These are phyloP conservation scores for Hydropsyche tenuis DNA, from an alignment of 1,140 invertebrate genomes.

Conservation along the genomic window DNA sequence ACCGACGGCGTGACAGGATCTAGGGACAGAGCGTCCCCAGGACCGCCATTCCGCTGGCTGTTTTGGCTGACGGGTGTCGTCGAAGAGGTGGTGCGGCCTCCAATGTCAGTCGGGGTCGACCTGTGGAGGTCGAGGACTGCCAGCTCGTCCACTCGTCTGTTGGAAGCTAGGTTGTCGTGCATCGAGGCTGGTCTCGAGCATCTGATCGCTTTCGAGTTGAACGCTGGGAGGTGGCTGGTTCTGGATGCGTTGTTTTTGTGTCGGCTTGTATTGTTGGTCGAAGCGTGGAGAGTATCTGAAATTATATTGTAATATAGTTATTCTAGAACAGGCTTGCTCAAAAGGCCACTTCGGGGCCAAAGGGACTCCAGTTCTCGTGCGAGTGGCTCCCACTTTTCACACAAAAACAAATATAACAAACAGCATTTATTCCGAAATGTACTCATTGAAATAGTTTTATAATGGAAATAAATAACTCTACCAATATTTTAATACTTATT, in stretches of 20 bases:
- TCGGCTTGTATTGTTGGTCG: not conserved
- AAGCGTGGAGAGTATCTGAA: not conserved
- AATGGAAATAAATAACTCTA: too few relatives aligned
- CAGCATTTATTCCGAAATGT: too few relatives aligned
- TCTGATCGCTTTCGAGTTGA: not conserved
- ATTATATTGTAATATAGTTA: not conserved
- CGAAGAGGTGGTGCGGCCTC: not conserved
- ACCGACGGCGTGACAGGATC: not conserved
- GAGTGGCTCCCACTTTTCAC: too few relatives aligned
- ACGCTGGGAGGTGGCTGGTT: too few relatives aligned
- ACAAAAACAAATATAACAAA: too few relatives aligned
- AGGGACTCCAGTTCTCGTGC: too few relatives aligned
- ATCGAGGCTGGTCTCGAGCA: slow-evolving; percentile 13
- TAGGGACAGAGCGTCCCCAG: not conserved
- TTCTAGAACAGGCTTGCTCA: too few relatives aligned
- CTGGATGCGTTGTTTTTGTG: not conserved
- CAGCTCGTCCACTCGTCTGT: not conserved
- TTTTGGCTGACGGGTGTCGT: not conserved
- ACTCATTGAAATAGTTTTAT: too few relatives aligned
- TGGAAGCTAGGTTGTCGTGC: slow-evolving; percentile 1
- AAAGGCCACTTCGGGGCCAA: too few relatives aligned
- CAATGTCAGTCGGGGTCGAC: slow-evolving; percentile 1
- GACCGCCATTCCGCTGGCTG: not conserved
- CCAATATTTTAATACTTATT: too few relatives aligned
- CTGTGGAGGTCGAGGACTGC: too few relatives aligned